Evolutionary conservation across 2,888 invertebrate genomes (phyloP), one percentile per base, ranked within the genome.

Genomic region (Dynastes maya): DNA sequence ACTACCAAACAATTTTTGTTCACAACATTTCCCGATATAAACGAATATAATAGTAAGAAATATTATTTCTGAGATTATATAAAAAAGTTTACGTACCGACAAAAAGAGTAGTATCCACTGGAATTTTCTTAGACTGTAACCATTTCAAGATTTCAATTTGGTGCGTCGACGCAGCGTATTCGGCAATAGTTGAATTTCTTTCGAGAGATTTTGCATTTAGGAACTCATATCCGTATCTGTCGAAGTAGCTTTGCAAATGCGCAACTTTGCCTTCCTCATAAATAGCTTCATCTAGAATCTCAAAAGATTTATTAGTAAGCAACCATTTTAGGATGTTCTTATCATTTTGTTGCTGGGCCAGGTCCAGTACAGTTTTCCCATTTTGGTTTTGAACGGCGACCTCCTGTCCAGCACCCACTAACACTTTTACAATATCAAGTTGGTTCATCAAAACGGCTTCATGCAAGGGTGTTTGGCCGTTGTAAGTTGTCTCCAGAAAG

Each of bases 231-330:
- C 61, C 72, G 27, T 74, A 74, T 61, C 49, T 74, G 5, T 61
- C 27, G 40, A 74, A 74, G 22, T 40, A 40, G 22, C 49, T 61
- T 61, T 61, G 40, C 16, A 74, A 27, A 61, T 40, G n/a, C n/a
- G 6, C n/a, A 5, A 74, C 49, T 40, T 74, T 74, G 6, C 61
- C 61, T 27, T 74, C 72, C 45, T 74, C 72, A n/a, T 74, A 74
- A 1, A 58, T 49, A 45, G 27, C 40, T 22, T 40, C 61, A 13
- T 74, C 45, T 2, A 74, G 45, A 45, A 74, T 74, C 27, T 74
- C 61, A 6, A 74, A 74, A 1, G 72, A 61, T 27, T 74, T 74
- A 11, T 58, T 8, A 11, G 45, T 45, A 22, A 74, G 16, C 1
- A 74, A 27, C 72, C 72, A 74, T 27, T 61, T 61, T 4, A 74